Base-by-base conservation (phyloP, 2,888 invertebrate species). In the Sesamia inferens region DNA sequence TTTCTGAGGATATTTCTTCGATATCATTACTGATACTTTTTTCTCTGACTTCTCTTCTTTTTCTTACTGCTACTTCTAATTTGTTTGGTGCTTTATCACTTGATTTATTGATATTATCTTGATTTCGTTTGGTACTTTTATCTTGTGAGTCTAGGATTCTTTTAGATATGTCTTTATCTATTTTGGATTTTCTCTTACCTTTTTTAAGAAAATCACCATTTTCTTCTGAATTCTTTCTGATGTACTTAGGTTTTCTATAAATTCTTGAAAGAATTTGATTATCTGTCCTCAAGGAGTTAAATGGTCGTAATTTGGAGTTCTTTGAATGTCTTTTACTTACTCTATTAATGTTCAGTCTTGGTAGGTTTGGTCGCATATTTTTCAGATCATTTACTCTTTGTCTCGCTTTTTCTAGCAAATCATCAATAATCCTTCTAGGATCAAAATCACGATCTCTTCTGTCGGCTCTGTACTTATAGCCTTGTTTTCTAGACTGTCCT, bases 1-100 rank as follows among this genome's bases (percentile, higher is more conserved):
- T 95, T 76, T 93, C 92, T 55, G 81, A 74, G 16, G 83, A 74
- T 73, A 85, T 75, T 79, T 88, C 78, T 77, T 81, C 82, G 47
- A 85, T 77, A 44, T 85, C 85, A 16, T 83, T 84, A n/a, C 77
- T 71, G 6, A 81, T 64, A 22, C 74, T 78, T 81, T 76, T 57
- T 57, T 57, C 57, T 57, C 57, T 14, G 14, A 57, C 57, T 24
- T 62, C 62, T 42, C 61, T 22, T 71, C 76, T 57, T 81, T 77
- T 82, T 81, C 85, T 74, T 61, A 44, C 71, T 51, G 58, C 75
- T 74, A 74, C 11, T 42, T 82, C 68, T 48, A 68, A 13, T 55
- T 19, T 39, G 5, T 63, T 67, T 14, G 24, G 0, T 14, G 22
- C 62, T 63, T 85, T 80, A 81, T 82, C 54, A 73, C 82, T 47